Base-by-base conservation (phyloP, 2,113 vertebrate genomes). In the Chloebia gouldiae region DNA sequence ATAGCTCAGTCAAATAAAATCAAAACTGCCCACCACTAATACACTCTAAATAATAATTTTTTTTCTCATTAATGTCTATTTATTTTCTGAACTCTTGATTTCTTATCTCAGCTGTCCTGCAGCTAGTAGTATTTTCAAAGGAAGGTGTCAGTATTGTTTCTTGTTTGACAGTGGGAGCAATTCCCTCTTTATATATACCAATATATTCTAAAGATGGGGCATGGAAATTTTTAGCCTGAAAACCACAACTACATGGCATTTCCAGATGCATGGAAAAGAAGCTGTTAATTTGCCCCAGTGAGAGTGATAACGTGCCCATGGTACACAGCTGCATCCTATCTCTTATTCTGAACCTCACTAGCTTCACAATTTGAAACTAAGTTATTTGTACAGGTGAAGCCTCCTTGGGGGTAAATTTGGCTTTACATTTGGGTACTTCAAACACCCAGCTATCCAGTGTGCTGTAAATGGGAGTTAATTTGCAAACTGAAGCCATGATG, bases 1-100 rank as follows among this genome's bases (percentile, higher is more conserved):
- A 17, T 72, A 87, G 85, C 82, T 92, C 75, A 88, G 44, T 85
- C 39, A 85, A 85, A 40, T 40, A 40, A 40, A 40, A 77, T 82
- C 50, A 82, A 94, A 95, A 28, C 16, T 30, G 66, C 9, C 79
- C 21, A 76, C 61, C 50, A 73, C 45, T 82, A 42, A 93, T 84
- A 53, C 27, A 50, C 27, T 82, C 45, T 33, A 79, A 95, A 85
- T 57, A 68, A 33, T 45, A 39, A 17, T 0, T 57, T 79, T 92
- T 81, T 90, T 65, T 37, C 80, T 85, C 49, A 33, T 91, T 49
- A 50, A 51, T 80, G 40, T 44, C 37, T 65, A 39, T 75, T 92
- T 95, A 49, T 53, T 76, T 91, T n/a, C 28, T 35, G 40, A 92
- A 65, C 27, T 83, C 39, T 49, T 7, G 4, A 50, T 91, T 91